phyloP scores from a whole-genome alignment of 2,797 vertebrate species.

The Chrysocyon brachyurus region DNA sequence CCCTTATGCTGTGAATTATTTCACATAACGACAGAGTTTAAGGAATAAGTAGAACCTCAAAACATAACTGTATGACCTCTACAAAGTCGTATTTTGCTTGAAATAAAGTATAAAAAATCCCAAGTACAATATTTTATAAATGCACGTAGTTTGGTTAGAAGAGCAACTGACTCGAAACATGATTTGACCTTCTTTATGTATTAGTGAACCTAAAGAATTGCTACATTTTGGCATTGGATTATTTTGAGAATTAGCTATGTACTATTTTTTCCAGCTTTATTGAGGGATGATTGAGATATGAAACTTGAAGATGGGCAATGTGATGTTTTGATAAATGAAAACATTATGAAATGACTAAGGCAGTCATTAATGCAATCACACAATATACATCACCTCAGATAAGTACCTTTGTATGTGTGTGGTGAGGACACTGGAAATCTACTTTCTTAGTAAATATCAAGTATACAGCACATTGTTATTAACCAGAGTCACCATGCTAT shows the following conservation, averaged over 20 bases:
- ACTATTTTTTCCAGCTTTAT: background rate
- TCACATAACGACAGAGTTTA: background rate
- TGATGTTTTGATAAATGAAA: background rate
- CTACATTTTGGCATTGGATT: background rate
- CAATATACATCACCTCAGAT: background rate
- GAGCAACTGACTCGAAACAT: background rate
- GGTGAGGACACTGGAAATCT: background rate
- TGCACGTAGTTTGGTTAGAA: background rate
- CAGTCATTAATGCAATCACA: background rate
- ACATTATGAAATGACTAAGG: background rate
- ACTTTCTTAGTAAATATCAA: background rate
- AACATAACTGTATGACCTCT: background rate
- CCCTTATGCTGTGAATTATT: background rate
- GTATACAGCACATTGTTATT: background rate
- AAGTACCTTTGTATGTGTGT: background rate
- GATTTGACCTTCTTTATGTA: background rate
- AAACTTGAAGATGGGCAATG: background rate
- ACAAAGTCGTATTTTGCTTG: background rate
- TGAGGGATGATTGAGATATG: background rate
- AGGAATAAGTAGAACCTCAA: background rate
- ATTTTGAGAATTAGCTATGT: background rate
- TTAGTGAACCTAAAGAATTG: background rate
- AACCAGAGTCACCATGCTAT: background rate
- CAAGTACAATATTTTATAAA: background rate
- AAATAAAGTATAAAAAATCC: slow-evolving; percentile 7